Conservation (phyloP, 1,140 invertebrate species). For the Trypoxylus dichotomus region DNA sequence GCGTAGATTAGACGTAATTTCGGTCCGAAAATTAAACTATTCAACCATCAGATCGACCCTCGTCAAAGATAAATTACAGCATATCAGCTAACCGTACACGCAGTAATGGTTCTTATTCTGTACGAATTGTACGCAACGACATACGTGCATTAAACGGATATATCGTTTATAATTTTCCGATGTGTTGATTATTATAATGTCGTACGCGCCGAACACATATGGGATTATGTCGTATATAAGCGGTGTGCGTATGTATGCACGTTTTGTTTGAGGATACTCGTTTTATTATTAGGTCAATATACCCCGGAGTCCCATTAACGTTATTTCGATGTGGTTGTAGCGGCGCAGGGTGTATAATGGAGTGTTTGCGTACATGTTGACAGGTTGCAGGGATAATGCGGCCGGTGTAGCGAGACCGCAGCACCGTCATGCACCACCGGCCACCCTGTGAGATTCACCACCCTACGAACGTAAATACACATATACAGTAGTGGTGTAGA, state of each 20-base stretch:
- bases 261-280: not conserved
- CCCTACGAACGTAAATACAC: slow-evolving; percentile 18
- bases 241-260: not conserved
- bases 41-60: slow-evolving; percentile 13
- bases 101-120: not conserved
- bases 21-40: slow-evolving; percentile 1
- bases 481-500: not conserved
- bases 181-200: slow-evolving; percentile 16
- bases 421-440: slow-evolving; percentile 37
- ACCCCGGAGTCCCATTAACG: slow-evolving; percentile 38
- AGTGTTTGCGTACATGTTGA: slow-evolving; percentile 38
- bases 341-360: slow-evolving; percentile 35
- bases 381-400: slow-evolving; percentile 38
- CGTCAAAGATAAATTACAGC: slow-evolving; percentile 21
- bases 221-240: not conserved
- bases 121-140: not conserved
- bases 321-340: slow-evolving; percentile 26
- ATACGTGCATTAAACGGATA: slow-evolving; percentile 14
- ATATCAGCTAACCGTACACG: slow-evolving; percentile 6
- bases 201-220: slow-evolving; percentile 5
- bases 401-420: slow-evolving; percentile 43
- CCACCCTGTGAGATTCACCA: slow-evolving; percentile 27
- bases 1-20: slow-evolving; percentile 9
- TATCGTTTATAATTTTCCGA: slow-evolving; percentile 20
- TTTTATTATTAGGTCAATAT: slow-evolving; percentile 28